phyloP scores from a whole-genome alignment of 92 coral and sea anemone genomes.

The Porites lobata region DNA sequence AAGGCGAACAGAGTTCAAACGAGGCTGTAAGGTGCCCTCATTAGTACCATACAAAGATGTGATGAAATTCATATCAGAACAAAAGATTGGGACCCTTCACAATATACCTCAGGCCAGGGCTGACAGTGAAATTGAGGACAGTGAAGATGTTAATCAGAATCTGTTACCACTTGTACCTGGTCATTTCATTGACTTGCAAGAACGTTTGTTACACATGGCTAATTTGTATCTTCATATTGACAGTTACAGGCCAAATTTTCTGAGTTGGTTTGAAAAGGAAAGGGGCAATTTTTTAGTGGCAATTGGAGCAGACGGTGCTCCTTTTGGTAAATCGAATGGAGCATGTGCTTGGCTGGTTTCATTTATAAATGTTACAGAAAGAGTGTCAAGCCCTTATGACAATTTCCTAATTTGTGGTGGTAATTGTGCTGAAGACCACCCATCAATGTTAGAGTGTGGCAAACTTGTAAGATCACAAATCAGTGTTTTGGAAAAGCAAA shows the following conservation, averaged over 20 bases:
- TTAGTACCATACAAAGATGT: conserved; percentile 72
- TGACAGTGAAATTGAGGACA: conserved; percentile 58
- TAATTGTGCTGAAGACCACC: conserved; percentile 77
- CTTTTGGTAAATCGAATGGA: conserved; percentile 66
- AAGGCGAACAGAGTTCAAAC: conserved; percentile 60
- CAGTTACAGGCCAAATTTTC: conserved; percentile 68
- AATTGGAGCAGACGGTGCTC: conserved; percentile 75
- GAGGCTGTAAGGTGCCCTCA: conserved; percentile 67
- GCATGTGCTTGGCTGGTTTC: conserved; percentile 71
- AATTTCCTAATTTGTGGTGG: conserved; percentile 55
- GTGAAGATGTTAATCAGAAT: conserved; percentile 57
- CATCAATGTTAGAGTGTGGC: conserved; percentile 57
- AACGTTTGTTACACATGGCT: conserved; percentile 75
- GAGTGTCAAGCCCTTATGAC: conserved; percentile 64
- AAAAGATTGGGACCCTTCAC: conserved; percentile 70
- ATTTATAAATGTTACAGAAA: conserved; percentile 63
- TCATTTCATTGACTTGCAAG: conserved; percentile 56
- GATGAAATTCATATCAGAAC: conserved; percentile 68
- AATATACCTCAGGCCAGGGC: conserved; percentile 70
- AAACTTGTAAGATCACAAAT: conserved; percentile 45
- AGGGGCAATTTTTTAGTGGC: conserved; percentile 69
- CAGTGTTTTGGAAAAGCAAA: conserved; percentile 19
- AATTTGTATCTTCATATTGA: conserved; percentile 72
- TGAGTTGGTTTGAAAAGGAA: conserved; percentile 74
- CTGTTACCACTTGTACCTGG: conserved; percentile 64